These are phyloP conservation scores for Bos indicus DNA, from an alignment of 2,113 vertebrate species.

Conservation along the genomic window DNA sequence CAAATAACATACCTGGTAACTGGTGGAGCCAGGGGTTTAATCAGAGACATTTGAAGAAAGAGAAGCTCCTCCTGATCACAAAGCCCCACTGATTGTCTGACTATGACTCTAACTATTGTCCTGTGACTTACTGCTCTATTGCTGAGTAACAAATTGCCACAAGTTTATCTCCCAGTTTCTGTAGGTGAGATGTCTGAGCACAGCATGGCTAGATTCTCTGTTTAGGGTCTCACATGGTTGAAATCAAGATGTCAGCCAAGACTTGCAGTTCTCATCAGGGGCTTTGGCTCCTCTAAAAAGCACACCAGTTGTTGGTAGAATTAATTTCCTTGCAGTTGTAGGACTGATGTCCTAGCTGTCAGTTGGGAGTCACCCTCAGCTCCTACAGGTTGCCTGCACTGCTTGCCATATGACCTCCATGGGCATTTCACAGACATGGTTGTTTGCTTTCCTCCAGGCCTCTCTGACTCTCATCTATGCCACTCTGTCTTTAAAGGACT, in stretches of 20 bases:
- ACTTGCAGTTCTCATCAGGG: background rate
- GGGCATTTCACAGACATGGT: background rate
- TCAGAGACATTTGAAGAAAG: background rate
- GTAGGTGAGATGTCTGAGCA: background rate
- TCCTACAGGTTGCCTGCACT: background rate
- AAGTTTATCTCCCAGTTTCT: background rate
- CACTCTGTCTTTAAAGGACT: background rate
- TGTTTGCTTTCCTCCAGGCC: background rate
- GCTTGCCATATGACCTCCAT: background rate
- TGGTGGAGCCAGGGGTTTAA: background rate
- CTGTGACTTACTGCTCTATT: background rate
- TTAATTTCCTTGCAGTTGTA: background rate
- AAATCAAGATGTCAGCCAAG: background rate
- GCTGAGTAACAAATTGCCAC: background rate
- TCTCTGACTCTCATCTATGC: background rate
- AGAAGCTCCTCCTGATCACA: rapidly evolving
- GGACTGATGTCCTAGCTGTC: background rate
- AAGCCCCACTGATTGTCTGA: background rate
- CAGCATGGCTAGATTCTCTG: background rate
- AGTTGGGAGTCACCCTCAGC: background rate
- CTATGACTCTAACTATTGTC: background rate
- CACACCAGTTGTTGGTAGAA: background rate
- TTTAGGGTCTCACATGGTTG: background rate
- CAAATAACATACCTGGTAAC: background rate
- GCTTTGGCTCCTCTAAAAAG: background rate